Evolutionary conservation across 1,140 invertebrate species (phyloP).

Genomic region (Thalassaphorura encarpata): DNA sequence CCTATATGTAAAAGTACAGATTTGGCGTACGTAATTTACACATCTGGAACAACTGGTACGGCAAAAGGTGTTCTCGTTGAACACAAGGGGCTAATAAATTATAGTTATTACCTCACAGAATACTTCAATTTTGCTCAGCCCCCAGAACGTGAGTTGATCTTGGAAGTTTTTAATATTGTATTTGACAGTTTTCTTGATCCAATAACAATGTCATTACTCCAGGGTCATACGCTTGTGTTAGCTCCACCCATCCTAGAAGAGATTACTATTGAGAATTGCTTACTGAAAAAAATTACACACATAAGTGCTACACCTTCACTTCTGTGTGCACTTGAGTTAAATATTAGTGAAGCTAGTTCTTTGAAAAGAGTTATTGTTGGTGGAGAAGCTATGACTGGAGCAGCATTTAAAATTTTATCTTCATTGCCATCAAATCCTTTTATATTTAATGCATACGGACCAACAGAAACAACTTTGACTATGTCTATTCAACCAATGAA

Average conservation of each 20-base stretch:
- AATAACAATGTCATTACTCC: constrained; percentile 2
- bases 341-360: not conserved
- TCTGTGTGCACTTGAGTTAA: constrained; percentile 1
- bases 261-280: not conserved
- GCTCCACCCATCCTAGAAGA: not conserved
- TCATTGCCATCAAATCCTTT: not conserved
- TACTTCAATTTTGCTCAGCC: too few species aligned
- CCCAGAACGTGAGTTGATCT: too few species aligned
- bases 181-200: constrained; percentile 6
- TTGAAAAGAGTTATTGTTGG: constrained; percentile 5
- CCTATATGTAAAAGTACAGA: not conserved
- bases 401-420: constrained; percentile 1
- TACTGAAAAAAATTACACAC: not conserved
- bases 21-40: constrained; percentile 17
- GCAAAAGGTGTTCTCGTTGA: constrained; percentile 14
- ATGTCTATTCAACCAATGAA: too few species aligned
- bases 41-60: constrained; percentile 10
- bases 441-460: constrained; percentile 10
- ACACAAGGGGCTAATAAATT: constrained; percentile 8
- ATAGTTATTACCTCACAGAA: constrained; percentile 4
- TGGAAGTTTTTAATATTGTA: constrained; percentile 3
- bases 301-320: constrained; percentile 12
- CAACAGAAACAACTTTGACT: constrained; percentile 11
- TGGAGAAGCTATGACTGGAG: constrained; percentile 3
- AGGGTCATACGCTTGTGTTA: constrained; percentile 3